Evolutionary conservation across 2,797 vertebrate genomes (phyloP).

Genomic region (Sternarchorhynchus goeldii): DNA sequence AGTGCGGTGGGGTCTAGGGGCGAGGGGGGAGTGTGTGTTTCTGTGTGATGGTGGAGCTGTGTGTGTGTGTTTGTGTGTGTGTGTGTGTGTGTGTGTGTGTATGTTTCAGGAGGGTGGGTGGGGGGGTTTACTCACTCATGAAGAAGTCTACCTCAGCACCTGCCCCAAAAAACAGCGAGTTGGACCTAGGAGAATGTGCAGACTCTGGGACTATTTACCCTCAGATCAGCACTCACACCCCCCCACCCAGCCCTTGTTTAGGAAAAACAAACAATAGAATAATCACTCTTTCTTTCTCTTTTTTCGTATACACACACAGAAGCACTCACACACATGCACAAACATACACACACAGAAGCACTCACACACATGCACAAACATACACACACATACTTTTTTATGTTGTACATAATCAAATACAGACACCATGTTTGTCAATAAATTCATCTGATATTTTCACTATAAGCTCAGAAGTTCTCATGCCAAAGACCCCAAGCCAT

Average conservation of each 20-base stretch:
- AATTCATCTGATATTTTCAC: slow-evolving; percentile 1
- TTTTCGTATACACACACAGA: slow-evolving; percentile 49
- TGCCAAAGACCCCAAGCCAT: background rate
- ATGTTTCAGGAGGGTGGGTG: slow-evolving; percentile 7
- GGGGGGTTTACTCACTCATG: slow-evolving; percentile 51
- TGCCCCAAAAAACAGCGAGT: slow-evolving; percentile 71
- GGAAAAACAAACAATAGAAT: slow-evolving; percentile 33
- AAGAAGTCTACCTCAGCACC: slow-evolving; percentile 79
- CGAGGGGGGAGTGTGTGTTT: slow-evolving; percentile 32
- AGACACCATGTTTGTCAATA: background rate
- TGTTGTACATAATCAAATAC: slow-evolving; percentile 18
- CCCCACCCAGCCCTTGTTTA: slow-evolving; percentile 22
- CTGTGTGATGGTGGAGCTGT: slow-evolving; percentile 58
- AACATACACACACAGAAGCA: slow-evolving; percentile 42
- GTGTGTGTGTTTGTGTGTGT: slow-evolving; percentile 56
- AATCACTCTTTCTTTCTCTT: slow-evolving; percentile 23
- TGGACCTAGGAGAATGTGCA: slow-evolving; percentile 71
- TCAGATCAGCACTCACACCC: slow-evolving; percentile 71
- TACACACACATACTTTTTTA: slow-evolving; percentile 32
- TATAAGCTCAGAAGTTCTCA: background rate
- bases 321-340: slow-evolving; percentile 41
- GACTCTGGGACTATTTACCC: slow-evolving; percentile 71
- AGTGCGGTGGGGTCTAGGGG: slow-evolving; percentile 75
- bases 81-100: slow-evolving; percentile 38
- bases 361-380: slow-evolving; percentile 15